A percentile compares a stretch with the other conserved stretches of the same genome.
These are phyloP conservation scores for Drosophila melanica DNA, from an alignment of 1,140 invertebrate genomes.

Conservation along the genomic window DNA sequence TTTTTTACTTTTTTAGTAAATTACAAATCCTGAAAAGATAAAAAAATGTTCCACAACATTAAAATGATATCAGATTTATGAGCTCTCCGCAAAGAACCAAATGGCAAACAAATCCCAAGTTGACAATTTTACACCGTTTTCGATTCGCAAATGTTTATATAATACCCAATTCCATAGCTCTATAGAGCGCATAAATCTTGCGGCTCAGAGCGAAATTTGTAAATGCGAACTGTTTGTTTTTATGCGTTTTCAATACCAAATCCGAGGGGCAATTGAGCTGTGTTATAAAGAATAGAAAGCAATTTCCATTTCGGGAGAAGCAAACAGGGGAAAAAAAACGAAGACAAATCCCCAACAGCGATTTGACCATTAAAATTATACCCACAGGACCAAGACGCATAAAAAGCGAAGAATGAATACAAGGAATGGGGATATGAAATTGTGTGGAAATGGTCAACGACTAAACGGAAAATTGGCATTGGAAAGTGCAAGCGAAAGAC, in stretches of 20 bases:
- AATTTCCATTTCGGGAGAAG: constrained; percentile 67
- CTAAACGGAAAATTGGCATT: constrained; percentile 45
- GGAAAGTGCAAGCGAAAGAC: constrained; percentile 57
- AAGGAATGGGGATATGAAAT: constrained; percentile 60
- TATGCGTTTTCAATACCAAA: constrained; percentile 76
- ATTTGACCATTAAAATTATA: constrained; percentile 83
- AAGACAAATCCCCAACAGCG: constrained; percentile 68
- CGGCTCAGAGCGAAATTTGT: constrained; percentile 60
- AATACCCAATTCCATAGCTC: not conserved
- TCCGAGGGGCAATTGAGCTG: not conserved
- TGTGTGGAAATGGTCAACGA: constrained; percentile 57
- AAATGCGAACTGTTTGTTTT: constrained; percentile 77
- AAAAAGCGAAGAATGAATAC: constrained; percentile 50
- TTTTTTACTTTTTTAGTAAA: not conserved
- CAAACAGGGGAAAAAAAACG: not conserved
- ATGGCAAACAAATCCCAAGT: constrained; percentile 22
- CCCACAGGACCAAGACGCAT: constrained; percentile 68
- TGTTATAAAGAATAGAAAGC: constrained; percentile 41
- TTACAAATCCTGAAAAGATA: not conserved
- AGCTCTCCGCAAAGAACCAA: constrained; percentile 4
- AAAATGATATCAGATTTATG: constrained; percentile 12
- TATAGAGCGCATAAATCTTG: constrained; percentile 53
- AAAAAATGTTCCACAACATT: not conserved
- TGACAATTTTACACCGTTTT: constrained; percentile 31
- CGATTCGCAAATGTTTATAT: not conserved